Base-by-base conservation (phyloP, 2,888 invertebrate species). In the Dromius quadrimaculatus region DNA sequence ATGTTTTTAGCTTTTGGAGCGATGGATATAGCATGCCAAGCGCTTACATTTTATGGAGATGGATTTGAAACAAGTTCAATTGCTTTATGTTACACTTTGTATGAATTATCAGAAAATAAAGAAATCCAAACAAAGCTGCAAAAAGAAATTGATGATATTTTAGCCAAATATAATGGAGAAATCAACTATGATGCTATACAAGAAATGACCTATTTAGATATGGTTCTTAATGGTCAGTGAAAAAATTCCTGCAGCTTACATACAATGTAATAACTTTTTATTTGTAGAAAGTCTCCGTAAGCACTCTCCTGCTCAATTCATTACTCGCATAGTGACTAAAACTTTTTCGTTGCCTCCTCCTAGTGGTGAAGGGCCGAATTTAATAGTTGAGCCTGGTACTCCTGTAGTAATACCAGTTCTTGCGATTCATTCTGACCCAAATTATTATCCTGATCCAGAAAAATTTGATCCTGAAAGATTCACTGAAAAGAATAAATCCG, bases 181-280 rank as follows among this genome's bases (percentile, higher is more conserved):
- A 41, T 85, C 0, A 80, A 79, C 4, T 84, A 81, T 71, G 84
- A 86, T 1, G 74, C 78, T 0, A 57, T 85, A 1, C 78, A 79
- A 50, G 81, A 83, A 17, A 81, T 86, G 83, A 77, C 76, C 1
- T 85, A 84, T 71, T 74, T 86, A 73, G 84, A 85, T 28, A 80
- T 80, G 72, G 83, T 83, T 0, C 71, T 84, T 0, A 74, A 74
- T 38, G 81, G 81, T 80, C 73, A 75, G n/a, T 57, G 13, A 38
- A 38, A 34, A 6, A 17, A 8, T 2, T 3, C 17, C 36, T 36
- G n/a, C 2, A 34, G 34, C 8, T 11, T 8, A 4, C 34, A 38
- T 11, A 13, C 15, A 6, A 38, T 15, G 17, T 41, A 6, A 15
- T 41, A 15, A 1, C 6, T 8, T 2, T n/a, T 43, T 23, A 23